Evolutionary conservation across 2,888 invertebrate species (phyloP), one percentile per base, ranked within the genome.

Genomic region (Stegophylla sp.): DNA sequence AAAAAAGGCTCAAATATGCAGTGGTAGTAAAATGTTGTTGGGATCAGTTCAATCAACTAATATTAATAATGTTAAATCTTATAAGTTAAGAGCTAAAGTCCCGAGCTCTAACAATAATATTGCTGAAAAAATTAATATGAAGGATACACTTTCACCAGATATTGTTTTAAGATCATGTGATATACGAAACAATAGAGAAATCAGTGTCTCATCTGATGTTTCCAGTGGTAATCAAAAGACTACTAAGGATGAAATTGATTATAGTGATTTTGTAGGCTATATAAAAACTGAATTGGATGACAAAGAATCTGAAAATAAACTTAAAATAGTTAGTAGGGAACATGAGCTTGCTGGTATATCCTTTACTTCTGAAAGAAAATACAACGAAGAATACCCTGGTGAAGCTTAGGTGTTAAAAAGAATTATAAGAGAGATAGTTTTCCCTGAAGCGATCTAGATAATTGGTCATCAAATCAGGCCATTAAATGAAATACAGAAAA

Each of bases 1-100:
- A 13, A 34, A 26, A 26, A 45, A 59, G 59, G 9, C 4, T n/a
- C 13, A 45, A n/a, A n/a, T 66, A 45, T 48, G 13, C 48, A 77
- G 45, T 41, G 43, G 13, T 20, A 69, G 9, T 20, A 59, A 59
- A 56, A 5, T 34, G n/a, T 23, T 48, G 12, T 2, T 3, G 3
- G 23, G 20, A 23, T 71, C 26, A 20, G 3, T 23, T 15, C 51
- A 51, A 41, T 48, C 41, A 43, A 43, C 7, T n/a, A 51, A 53
- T 12, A 79, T 34, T 71, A 69, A 79, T 34, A 17, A 7, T 23
- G 13, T 48, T 34, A 69, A 20, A 26, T 34, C 41, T 23, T 71
- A 61, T 41, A n/a, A 61, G 13, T 34, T 79, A 51, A 79, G 71
- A 13, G 61, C 41, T n/a, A 76, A 76, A 53, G 5, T 12, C 7